phyloP scores from a whole-genome alignment of 92 coral and sea anemone species.

The Heliopora coerulea region DNA sequence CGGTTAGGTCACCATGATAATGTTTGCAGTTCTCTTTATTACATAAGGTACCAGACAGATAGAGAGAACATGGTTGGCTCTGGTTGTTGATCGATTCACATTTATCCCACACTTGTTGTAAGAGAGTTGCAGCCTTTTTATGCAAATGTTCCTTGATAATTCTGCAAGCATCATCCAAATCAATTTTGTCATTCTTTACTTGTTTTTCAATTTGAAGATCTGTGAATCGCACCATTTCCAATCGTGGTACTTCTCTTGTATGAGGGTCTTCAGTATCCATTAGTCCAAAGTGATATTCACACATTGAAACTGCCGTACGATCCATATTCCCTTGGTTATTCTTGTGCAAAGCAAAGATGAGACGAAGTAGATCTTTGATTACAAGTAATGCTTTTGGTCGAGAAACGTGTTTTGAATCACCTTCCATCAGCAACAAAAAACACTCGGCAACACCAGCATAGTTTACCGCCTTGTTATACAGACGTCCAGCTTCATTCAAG shows the following conservation, averaged over 20 bases:
- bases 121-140: conserved; percentile 41
- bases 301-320: conserved; percentile 42
- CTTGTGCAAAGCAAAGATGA: conserved; percentile 52
- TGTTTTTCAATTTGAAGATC: background rate
- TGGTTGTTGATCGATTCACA: background rate
- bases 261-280: conserved; percentile 45
- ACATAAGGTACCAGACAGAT: conserved; percentile 44
- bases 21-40: conserved; percentile 38
- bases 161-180: conserved; percentile 46
- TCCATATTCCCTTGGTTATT: conserved; percentile 49
- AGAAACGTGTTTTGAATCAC: no score
- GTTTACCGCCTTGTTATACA: conserved; percentile 53
- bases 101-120: conserved; percentile 34
- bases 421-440: conserved; percentile 51
- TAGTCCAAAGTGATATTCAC: conserved; percentile 66
- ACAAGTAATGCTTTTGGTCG: background rate
- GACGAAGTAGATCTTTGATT: conserved; percentile 32
- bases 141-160: conserved; percentile 50
- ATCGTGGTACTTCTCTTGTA: conserved; percentile 29
- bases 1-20: conserved; percentile 20
- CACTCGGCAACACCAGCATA: conserved; percentile 72
- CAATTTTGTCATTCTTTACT: conserved; percentile 5
- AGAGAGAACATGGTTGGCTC: conserved; percentile 45
- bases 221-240: conserved; percentile 47
- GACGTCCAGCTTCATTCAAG: conserved; percentile 60